Evolutionary conservation across 1,140 invertebrate species (phyloP).

Genomic region (Euwallacea fornicatus): DNA sequence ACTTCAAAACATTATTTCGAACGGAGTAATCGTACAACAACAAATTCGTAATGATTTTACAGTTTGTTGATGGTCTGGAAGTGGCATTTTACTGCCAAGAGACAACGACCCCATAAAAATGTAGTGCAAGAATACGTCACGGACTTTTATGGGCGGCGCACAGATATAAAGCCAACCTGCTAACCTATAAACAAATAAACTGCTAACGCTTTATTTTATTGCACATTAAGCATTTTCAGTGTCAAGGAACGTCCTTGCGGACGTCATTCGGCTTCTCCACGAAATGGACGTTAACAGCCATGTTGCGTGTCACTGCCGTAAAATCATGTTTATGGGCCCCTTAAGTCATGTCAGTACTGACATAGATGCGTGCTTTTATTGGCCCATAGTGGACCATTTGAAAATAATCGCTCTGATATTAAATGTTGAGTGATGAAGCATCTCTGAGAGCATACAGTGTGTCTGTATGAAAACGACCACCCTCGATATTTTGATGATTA

Average conservation of each 20-base stretch:
- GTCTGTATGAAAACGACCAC: too few species aligned
- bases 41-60: slow-evolving; percentile 15
- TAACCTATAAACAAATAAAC: slow-evolving; percentile 40
- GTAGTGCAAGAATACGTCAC: slow-evolving; percentile 35
- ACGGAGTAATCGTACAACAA: not conserved
- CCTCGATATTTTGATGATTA: too few species aligned
- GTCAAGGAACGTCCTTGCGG: slow-evolving; percentile 47
- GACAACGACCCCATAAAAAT: slow-evolving; percentile 35
- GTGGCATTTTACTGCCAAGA: slow-evolving; percentile 20
- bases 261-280: slow-evolving; percentile 34
- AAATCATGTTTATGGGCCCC: slow-evolving; percentile 48
- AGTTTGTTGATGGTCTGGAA: slow-evolving; percentile 11
- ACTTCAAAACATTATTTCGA: not conserved
- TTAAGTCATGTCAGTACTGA: slow-evolving; percentile 44
- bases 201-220: slow-evolving; percentile 42
- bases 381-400: slow-evolving; percentile 34
- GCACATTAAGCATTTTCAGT: slow-evolving; percentile 46
- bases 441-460: too few species aligned
- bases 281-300: slow-evolving; percentile 44
- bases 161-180: slow-evolving; percentile 36
- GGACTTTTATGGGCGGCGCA: slow-evolving; percentile 28
- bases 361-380: slow-evolving; percentile 25
- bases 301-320: slow-evolving; percentile 42
- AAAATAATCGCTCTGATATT: not conserved
- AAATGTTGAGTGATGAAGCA: too few species aligned